A percentile compares a stretch with the other conserved stretches of the same genome.
Conservation (phyloP, 2,797 vertebrate species). For the Bufotes viridis region DNA sequence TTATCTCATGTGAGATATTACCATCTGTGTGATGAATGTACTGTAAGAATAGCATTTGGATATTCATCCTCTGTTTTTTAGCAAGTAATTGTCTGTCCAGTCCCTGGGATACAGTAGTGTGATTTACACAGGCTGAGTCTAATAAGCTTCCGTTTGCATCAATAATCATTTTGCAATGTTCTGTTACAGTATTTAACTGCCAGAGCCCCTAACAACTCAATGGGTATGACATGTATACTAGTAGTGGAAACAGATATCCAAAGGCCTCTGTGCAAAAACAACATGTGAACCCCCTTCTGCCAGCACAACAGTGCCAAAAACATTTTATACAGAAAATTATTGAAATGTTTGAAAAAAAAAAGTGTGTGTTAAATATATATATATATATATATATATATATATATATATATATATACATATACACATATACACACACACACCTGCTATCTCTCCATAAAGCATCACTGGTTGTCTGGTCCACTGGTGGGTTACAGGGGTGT, state of each 20-base stretch:
- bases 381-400: too few relatives aligned
- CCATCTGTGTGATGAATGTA: conserved; percentile 52
- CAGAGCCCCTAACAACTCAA: neutral
- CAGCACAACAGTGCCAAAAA: neutral
- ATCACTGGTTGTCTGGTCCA: too few relatives aligned
- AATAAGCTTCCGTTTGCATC: conserved; percentile 30
- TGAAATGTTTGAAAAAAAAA: neutral
- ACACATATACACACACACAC: too few relatives aligned
- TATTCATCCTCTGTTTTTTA: conserved; percentile 35
- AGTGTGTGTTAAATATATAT: too few relatives aligned
- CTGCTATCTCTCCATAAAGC: too few relatives aligned
- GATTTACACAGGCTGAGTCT: neutral
- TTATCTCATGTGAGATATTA: conserved; percentile 49
- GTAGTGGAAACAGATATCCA: neutral
- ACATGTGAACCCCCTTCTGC: neutral
- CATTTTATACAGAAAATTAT: too few relatives aligned
- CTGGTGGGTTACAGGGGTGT: too few relatives aligned
- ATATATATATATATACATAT: too few relatives aligned
- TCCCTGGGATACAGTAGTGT: neutral
- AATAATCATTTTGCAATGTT: conserved; percentile 19
- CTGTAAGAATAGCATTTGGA: conserved; percentile 37
- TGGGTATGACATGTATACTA: neutral
- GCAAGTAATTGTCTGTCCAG: neutral
- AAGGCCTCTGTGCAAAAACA: neutral
- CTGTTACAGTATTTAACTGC: neutral